Conservation (phyloP, 2,797 vertebrate species). For the Pelobates cultripes region DNA sequence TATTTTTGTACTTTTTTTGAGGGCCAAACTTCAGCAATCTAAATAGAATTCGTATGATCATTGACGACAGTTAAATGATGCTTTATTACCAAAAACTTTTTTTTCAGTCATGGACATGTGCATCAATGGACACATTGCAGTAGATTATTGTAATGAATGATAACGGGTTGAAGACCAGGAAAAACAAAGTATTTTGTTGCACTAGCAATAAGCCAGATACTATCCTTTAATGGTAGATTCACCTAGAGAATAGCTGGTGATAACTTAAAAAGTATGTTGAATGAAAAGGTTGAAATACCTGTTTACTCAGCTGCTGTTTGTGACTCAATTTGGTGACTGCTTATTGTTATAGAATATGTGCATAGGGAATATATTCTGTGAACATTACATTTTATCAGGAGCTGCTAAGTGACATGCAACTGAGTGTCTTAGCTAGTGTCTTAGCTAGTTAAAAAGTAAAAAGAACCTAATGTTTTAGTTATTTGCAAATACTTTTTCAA, state of each 20-base stretch:
- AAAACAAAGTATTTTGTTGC: not conserved
- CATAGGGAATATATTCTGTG: slow-evolving; percentile 14
- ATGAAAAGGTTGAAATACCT: slow-evolving; percentile 19
- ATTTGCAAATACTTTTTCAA: too few species aligned
- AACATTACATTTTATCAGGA: slow-evolving; percentile 33
- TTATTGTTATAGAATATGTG: slow-evolving; percentile 27
- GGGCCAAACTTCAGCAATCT: too few species aligned
- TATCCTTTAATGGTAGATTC: not conserved
- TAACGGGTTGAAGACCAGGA: not conserved
- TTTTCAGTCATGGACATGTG: not conserved
- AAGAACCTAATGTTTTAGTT: too few species aligned
- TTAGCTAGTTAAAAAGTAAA: too few species aligned
- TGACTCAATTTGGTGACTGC: not conserved
- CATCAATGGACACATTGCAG: not conserved
- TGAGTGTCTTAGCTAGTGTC: not conserved
- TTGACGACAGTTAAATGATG: too few species aligned
- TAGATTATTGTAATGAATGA: not conserved
- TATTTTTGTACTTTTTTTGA: too few species aligned
- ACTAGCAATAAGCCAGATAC: not conserved
- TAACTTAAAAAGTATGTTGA: slow-evolving; percentile 9
- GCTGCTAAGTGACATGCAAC: slow-evolving; percentile 33
- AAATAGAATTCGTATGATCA: too few species aligned
- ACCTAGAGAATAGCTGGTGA: slow-evolving; percentile 10
- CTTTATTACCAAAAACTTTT: too few species aligned
- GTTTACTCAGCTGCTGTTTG: not conserved